These are phyloP conservation scores for Cololabis saira DNA, from an alignment of 2,113 vertebrate species.

Conservation along the genomic window DNA sequence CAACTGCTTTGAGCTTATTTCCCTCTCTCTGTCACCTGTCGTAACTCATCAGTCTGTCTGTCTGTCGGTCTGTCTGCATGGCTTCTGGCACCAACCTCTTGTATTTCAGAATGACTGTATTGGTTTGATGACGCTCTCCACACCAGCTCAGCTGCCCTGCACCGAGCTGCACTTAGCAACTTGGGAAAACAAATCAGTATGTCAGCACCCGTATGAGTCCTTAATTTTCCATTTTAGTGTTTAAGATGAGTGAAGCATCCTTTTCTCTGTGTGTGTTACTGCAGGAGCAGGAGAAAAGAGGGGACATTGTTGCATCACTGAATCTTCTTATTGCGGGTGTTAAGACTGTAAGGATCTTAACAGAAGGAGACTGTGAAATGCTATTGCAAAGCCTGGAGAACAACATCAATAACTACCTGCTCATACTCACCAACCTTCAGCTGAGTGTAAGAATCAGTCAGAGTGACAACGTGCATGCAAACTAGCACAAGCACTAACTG, in stretches of 20 bases:
- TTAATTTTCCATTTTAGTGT: background rate
- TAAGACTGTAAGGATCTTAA: conserved; percentile 32
- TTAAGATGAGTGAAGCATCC: background rate
- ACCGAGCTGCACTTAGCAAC: conserved; percentile 63
- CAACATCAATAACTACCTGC: conserved; percentile 75
- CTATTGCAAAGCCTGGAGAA: conserved; percentile 67
- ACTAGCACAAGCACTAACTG: background rate
- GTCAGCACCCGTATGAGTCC: conserved; percentile 32
- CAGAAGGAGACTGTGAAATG: conserved; percentile 51
- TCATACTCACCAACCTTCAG: conserved; percentile 67
- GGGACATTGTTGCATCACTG: conserved; percentile 70
- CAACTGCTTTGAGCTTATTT: background rate
- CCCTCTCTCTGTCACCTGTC: conserved; percentile 2
- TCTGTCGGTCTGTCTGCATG: conserved; percentile 28
- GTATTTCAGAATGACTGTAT: conserved; percentile 63
- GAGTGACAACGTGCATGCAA: conserved; percentile 8
- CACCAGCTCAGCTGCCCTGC: conserved; percentile 66
- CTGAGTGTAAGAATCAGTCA: conserved; percentile 54
- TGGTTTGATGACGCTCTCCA: conserved; percentile 32
- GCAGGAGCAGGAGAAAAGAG: conserved; percentile 69
- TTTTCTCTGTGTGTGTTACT: conserved; percentile 19
- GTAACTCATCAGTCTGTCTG: conserved; percentile 12
- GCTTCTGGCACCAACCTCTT: conserved; percentile 22
- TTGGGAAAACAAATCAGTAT: conserved; percentile 75
- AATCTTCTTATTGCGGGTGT: conserved; percentile 62